Evolutionary conservation across 2,797 vertebrate genomes (phyloP).

Genomic region (Pyrocephalus nanus): DNA sequence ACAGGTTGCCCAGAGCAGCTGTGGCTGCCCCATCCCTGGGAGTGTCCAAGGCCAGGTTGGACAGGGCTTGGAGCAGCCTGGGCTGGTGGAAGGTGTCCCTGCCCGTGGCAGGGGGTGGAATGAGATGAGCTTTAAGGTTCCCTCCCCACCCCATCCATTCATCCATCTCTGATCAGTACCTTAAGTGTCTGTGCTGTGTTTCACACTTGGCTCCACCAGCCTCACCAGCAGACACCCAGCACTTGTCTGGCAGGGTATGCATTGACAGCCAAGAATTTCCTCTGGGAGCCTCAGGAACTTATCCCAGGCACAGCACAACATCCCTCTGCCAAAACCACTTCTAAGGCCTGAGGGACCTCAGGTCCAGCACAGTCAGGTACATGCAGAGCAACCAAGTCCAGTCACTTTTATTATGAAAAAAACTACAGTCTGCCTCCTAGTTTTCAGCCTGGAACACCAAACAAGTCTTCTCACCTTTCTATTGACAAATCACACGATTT

Average conservation of each 20-base stretch:
- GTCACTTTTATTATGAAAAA: background rate
- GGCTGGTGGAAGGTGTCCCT: background rate
- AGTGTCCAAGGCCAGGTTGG: background rate
- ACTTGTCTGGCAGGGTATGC: background rate
- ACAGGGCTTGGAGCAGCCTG: background rate
- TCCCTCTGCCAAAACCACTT: background rate
- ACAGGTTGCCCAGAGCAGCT: background rate
- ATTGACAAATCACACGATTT: background rate
- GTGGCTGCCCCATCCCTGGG: background rate
- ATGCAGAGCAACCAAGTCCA: background rate
- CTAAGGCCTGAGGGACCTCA: background rate
- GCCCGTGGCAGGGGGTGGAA: background rate
- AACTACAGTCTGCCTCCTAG: background rate
- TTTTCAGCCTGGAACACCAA: background rate
- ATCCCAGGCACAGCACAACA: background rate
- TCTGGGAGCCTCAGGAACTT: background rate
- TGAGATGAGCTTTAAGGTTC: fast-evolving
- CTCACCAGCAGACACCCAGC: background rate
- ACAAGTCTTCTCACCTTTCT: background rate
- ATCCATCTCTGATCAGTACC: background rate
- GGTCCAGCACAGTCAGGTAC: background rate
- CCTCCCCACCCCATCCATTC: background rate
- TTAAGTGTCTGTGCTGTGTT: fast-evolving
- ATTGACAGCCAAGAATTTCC: background rate
- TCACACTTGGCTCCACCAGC: background rate